phyloP scores from a whole-genome alignment of 2,797 vertebrate species.

The Brachyalestes nurse region DNA sequence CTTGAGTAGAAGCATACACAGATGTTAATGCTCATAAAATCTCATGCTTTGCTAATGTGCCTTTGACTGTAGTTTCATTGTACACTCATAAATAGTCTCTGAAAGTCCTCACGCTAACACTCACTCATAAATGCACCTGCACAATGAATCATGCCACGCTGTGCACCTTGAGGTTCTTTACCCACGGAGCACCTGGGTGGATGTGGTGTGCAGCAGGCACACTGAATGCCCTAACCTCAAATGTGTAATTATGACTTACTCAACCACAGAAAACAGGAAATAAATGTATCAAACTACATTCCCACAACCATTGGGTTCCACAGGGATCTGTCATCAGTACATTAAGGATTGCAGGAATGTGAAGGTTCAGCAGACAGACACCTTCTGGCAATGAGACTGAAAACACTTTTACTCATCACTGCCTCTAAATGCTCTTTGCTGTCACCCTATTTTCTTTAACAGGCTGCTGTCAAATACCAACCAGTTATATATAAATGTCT shows the following conservation, averaged over 20 bases:
- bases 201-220: constrained; percentile 31
- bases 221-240: constrained; percentile 29
- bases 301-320: constrained; percentile 55
- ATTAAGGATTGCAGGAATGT: constrained; percentile 21
- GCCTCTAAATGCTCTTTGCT: constrained; percentile 10
- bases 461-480: constrained; percentile 25
- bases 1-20: constrained; percentile 62
- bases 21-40: not conserved
- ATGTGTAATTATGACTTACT: constrained; percentile 59
- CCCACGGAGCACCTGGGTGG: constrained; percentile 40
- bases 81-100: not conserved
- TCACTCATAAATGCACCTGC: constrained; percentile 59
- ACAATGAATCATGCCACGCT: constrained; percentile 65
- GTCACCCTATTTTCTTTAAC: constrained; percentile 12
- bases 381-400: constrained; percentile 13
- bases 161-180: constrained; percentile 19
- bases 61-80: constrained; percentile 10
- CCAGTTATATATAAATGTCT: constrained; percentile 11
- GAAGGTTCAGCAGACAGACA: constrained; percentile 27
- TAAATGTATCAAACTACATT: constrained; percentile 44
- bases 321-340: constrained; percentile 50
- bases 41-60: constrained; percentile 10
- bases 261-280: constrained; percentile 58
- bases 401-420: constrained; percentile 33
- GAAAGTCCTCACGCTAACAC: constrained; percentile 44